phyloP scores from a whole-genome alignment of 1,140 invertebrate genomes.

The Magallana angulata region DNA sequence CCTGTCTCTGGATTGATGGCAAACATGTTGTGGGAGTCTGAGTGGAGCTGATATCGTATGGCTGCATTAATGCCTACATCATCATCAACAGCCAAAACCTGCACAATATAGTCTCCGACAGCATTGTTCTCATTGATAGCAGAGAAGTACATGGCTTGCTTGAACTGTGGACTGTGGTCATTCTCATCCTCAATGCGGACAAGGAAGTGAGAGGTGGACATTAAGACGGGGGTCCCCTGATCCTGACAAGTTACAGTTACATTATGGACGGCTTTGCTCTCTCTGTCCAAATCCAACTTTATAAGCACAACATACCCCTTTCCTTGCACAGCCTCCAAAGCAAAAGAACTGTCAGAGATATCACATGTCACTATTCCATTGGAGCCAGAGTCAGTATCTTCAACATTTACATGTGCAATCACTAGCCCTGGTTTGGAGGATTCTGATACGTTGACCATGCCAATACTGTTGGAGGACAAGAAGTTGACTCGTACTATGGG shows the following conservation, averaged over 20 bases:
- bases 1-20: slow-evolving; percentile 91
- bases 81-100: slow-evolving; percentile 95
- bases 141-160: slow-evolving; percentile 91
- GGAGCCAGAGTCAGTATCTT: slow-evolving; percentile 69
- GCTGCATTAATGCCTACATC: slow-evolving; percentile 96
- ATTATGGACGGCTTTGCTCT: slow-evolving; percentile 89
- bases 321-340: slow-evolving; percentile 60
- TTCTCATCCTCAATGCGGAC: slow-evolving; percentile 95
- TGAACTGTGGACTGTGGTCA: slow-evolving; percentile 96
- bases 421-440: slow-evolving; percentile 59
- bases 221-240: slow-evolving; percentile 92
- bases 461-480: slow-evolving; percentile 58
- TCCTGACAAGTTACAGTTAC: slow-evolving; percentile 95
- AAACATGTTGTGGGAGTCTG: slow-evolving; percentile 91
- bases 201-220: slow-evolving; percentile 91
- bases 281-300: slow-evolving; percentile 93
- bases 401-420: slow-evolving; percentile 70
- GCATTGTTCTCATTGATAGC: slow-evolving; percentile 94
- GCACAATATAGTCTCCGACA: slow-evolving; percentile 91
- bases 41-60: slow-evolving; percentile 91
- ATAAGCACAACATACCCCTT: slow-evolving; percentile 83
- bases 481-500: slow-evolving; percentile 87
- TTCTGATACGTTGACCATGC: slow-evolving; percentile 72
- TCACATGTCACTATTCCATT: slow-evolving; percentile 68
- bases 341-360: slow-evolving; percentile 60